Conservation (phyloP, 2,797 vertebrate genomes). For the Carcharodon carcharias region DNA sequence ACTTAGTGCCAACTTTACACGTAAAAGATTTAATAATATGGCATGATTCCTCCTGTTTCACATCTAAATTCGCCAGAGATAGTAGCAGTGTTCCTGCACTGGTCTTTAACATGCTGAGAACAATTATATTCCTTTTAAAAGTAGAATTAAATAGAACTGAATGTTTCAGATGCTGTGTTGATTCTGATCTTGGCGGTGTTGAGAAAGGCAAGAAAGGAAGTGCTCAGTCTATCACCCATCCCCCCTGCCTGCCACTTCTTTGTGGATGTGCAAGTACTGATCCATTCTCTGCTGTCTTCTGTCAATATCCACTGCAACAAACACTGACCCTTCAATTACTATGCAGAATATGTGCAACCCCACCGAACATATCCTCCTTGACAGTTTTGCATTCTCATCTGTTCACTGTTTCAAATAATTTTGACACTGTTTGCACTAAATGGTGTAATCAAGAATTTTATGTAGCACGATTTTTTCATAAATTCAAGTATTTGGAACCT, state of each 20-base stretch:
- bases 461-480: constrained; percentile 8
- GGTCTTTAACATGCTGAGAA: neutral
- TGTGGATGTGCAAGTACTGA: neutral
- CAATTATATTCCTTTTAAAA: neutral
- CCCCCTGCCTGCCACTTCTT: neutral
- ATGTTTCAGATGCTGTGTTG: neutral
- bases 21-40: neutral
- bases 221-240: neutral
- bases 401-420: constrained; percentile 19
- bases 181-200: neutral
- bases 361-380: neutral
- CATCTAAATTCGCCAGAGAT: neutral
- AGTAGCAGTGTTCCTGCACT: neutral
- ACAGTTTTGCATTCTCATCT: constrained; percentile 7
- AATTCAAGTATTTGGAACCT: neutral
- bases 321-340: constrained; percentile 13
- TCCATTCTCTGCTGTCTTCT: constrained; percentile 6
- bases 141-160: neutral
- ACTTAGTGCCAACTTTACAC: neutral
- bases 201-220: neutral
- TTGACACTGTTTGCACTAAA: neutral
- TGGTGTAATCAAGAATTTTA: constrained; percentile 24
- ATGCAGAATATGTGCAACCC: neutral
- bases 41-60: neutral
- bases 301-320: neutral